Base-by-base conservation (phyloP, 2,113 vertebrate species). In the Neolamprologus fasciatus region DNA sequence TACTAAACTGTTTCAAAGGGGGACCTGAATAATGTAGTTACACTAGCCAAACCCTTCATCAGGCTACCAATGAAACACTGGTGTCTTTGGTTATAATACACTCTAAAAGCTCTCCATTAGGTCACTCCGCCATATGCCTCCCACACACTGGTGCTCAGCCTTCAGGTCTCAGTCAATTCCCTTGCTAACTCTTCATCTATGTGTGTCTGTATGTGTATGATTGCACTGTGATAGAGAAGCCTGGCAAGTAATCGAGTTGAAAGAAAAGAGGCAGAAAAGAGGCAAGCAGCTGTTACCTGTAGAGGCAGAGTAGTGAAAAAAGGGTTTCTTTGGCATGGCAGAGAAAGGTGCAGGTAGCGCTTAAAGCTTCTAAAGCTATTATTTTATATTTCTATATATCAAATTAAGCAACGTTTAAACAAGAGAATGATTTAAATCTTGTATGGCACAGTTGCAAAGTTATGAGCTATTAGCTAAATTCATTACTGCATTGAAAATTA, bases 51-150 rank as follows among this genome's bases (percentile, higher is more conserved):
- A 35, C 53, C 16, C 82, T 83, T 5, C 40, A 33, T 50, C 73
- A 54, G 87, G 50, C 58, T 40, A 82, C 54, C 63, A 84, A 33
- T 73, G 84, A 80, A 85, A 28, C 55, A 50, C 71, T 23, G 71
- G 19, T 83, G 58, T 82, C 89, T 82, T 68, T 57, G 81, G 83
- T 80, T 82, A 73, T 80, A 79, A 81, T 85, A 71, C 78, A 51
- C 54, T 42, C 57, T 89, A 89, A 89, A 87, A 85, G 82, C 88
- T 85, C 87, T 89, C 89, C 89, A 94, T 92, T 80, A 93, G 89
- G 37, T 82, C 85, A 81, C 80, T 91, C 84, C 9, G n/a, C 80
- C 87, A 89, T 84, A 61, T 87, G 87, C 89, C 89, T 87, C 89
- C 91, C 91, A 90, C 87, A 89, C 91, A 87, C 89, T 51, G 68